These are phyloP conservation scores for Ecdyonurus torrentis DNA, from an alignment of 2,888 invertebrate species.

Conservation along the genomic window DNA sequence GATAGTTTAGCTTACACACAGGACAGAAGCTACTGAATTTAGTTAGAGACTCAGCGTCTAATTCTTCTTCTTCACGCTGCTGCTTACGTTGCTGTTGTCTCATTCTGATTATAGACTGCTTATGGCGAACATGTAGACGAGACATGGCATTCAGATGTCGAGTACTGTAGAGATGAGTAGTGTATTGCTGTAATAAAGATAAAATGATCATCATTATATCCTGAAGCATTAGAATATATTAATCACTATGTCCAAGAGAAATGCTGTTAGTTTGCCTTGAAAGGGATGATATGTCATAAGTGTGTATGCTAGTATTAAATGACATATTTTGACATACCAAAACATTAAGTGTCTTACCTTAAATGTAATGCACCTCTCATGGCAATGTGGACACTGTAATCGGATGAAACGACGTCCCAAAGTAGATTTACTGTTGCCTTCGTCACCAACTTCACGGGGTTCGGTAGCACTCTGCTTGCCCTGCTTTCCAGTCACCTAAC, in stretches of 20 bases:
- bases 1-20: slow-evolving; percentile 57
- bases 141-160: slow-evolving; percentile 58
- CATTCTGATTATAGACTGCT: slow-evolving; percentile 57
- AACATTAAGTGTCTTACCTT: slow-evolving; percentile 29
- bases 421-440: slow-evolving; percentile 23
- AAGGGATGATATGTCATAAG: no score
- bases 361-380: slow-evolving; percentile 54
- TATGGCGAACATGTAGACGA: slow-evolving; percentile 53
- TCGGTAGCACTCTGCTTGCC: no score
- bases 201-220: background rate
- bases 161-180: slow-evolving; percentile 50
- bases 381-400: slow-evolving; percentile 61
- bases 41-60: slow-evolving; percentile 43
- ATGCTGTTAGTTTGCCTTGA: no score
- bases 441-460: slow-evolving; percentile 24
- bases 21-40: slow-evolving; percentile 49
- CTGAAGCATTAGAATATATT: background rate
- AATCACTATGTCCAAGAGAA: no score
- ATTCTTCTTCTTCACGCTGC: slow-evolving; percentile 56
- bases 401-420: slow-evolving; percentile 42
- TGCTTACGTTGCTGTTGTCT: slow-evolving; percentile 62
- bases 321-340: no score
- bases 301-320: no score
- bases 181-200: slow-evolving; percentile 40
- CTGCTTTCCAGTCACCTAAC: slow-evolving; percentile 22